Base-by-base conservation (phyloP, 2,113 vertebrate genomes). In the Melozone crissalis region DNA sequence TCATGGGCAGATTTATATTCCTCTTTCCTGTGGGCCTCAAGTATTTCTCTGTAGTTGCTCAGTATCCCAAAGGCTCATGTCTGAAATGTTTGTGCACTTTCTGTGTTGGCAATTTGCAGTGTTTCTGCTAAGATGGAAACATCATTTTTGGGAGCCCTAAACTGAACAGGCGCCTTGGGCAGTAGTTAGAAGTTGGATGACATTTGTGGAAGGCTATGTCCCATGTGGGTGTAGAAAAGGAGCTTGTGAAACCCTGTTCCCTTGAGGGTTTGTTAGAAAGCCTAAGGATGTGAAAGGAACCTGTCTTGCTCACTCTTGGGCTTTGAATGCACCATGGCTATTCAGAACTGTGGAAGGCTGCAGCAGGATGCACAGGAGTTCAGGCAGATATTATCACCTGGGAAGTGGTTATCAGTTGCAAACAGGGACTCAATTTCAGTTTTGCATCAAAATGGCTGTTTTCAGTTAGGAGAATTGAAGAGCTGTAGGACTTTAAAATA, bases 401-500 rank as follows among this genome's bases (percentile, higher is more conserved):
- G 47, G 15, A 31, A 47, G 46, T 47, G 30, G 18, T 61, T 31
- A 58, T 26, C 58, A 68, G 4, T 22, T 57, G 22, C 28, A 49
- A 24, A 31, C 11, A 44, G 22, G 31, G 14, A 30, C 28, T 61
- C 39, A 10, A 3, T 63, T 84, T 74, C 33, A 51, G 12, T 92
- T 67, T 68, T 79, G 21, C 23, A 12, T 68, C 37, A 59, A 55
- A 75, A 59, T 15, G 19, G 8, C 5, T n/a, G 1, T 81, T 93
- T 89, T n/a, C n/a, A 22, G 7, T 52, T 37, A 24, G 31, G 4
- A 55, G 24, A 10, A 11, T 22, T 61, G 49, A 80, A 73, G 26
- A 91, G 7, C n/a, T 0, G 0, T 16, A 52, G 7, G 14, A 46
- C 33, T 58, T 66, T 23, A 77, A 58, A 66, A 66, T 30, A 41